These are phyloP conservation scores for Episyrphus balteatus DNA, from an alignment of 1,140 invertebrate genomes.

Conservation along the genomic window DNA sequence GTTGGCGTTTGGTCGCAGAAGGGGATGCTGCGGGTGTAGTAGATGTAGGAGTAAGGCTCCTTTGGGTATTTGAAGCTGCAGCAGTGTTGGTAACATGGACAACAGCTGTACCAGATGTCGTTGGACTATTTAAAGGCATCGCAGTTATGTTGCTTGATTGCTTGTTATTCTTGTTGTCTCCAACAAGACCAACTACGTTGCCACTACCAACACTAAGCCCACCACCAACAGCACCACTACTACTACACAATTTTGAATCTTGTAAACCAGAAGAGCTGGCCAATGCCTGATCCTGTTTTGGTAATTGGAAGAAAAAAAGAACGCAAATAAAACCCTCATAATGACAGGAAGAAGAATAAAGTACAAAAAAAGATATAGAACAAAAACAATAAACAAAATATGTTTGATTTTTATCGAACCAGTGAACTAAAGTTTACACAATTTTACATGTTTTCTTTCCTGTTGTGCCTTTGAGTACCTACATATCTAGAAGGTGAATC, in stretches of 20 bases:
- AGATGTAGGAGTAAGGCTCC: too few species aligned
- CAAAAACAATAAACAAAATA: conserved; percentile 1
- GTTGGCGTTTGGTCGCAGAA: background rate
- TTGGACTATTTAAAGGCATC: conserved; percentile 1
- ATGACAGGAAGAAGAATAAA: conserved; percentile 3
- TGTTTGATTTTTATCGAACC: too few species aligned
- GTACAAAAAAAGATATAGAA: conserved; percentile 1
- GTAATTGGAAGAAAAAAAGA: background rate
- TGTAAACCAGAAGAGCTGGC: conserved; percentile 7
- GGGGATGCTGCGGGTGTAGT: too few species aligned
- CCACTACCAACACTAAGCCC: conserved; percentile 1
- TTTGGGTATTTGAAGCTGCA: background rate
- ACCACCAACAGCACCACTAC: background rate
- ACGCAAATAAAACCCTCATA: background rate
- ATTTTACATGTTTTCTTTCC: too few species aligned
- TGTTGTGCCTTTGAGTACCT: too few species aligned
- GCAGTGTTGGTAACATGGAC: background rate
- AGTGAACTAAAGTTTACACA: too few species aligned
- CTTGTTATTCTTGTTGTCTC: background rate
- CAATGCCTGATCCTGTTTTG: conserved; percentile 9
- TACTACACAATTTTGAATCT: conserved; percentile 5
- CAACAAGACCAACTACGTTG: background rate
- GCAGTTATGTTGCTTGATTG: background rate
- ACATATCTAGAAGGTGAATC: too few species aligned
- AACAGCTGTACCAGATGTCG: background rate